These are phyloP conservation scores for Epizoanthus fatuus DNA, from an alignment of 92 coral and sea anemone genomes.

Conservation along the genomic window DNA sequence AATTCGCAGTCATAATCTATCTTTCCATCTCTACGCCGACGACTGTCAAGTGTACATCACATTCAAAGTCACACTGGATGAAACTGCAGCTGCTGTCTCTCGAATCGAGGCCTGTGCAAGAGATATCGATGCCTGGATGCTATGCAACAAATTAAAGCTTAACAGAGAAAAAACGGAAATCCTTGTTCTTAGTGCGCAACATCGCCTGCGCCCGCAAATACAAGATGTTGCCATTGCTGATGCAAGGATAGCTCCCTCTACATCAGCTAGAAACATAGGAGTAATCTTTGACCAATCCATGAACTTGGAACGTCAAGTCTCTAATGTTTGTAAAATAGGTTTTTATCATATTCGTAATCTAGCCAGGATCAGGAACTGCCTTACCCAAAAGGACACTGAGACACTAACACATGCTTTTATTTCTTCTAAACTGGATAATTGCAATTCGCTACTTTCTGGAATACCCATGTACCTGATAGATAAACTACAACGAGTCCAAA, in stretches of 20 bases:
- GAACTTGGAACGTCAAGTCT: conserved; percentile 26
- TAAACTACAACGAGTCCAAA: no score
- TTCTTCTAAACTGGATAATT: conserved; percentile 27
- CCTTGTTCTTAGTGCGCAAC: not conserved
- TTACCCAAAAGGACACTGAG: conserved; percentile 1
- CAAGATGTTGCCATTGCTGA: not conserved
- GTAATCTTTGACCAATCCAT: conserved; percentile 11
- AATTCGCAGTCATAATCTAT: not conserved
- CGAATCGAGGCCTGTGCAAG: not conserved
- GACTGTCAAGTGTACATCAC: not conserved
- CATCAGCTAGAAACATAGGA: conserved; percentile 15
- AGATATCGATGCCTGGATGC: not conserved
- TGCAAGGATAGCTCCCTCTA: not conserved
- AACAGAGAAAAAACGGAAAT: not conserved
- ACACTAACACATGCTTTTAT: conserved; percentile 28
- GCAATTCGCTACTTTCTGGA: conserved; percentile 27
- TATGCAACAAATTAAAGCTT: not conserved
- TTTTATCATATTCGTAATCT: conserved; percentile 25
- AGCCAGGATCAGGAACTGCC: conserved; percentile 9
- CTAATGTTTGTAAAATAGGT: conserved; percentile 32
- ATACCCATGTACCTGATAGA: no score
- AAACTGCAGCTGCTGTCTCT: not conserved
- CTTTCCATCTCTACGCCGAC: not conserved
- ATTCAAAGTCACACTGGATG: not conserved
- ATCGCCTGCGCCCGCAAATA: no score